A percentile compares a stretch with the other conserved stretches of the same genome.
Evolutionary conservation across 2,797 vertebrate genomes (phyloP).

Genomic region (Setipinna tenuifilis): DNA sequence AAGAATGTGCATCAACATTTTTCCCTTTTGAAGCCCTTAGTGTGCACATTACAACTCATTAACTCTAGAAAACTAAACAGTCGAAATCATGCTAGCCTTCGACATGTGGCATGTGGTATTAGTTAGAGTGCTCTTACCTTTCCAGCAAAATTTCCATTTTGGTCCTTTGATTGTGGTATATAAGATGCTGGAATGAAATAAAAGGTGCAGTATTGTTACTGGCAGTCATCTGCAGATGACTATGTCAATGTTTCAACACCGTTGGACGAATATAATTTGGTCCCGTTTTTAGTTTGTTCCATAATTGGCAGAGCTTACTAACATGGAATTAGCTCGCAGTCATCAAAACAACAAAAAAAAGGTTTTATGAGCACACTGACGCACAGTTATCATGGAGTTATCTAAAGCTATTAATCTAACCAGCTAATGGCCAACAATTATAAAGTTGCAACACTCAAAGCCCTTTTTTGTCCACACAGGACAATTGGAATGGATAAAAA

Average conservation of each 20-base stretch:
- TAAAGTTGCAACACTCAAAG: neutral
- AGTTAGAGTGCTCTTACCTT: slow-evolving; percentile 64
- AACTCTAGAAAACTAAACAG: neutral
- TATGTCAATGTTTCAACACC: slow-evolving; percentile 2
- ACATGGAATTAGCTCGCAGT: neutral
- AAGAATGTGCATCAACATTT: neutral
- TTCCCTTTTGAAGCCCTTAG: neutral
- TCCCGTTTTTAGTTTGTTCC: neutral
- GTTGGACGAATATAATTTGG: neutral
- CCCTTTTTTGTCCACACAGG: no score
- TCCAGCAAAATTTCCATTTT: slow-evolving; percentile 71
- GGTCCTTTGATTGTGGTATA: slow-evolving; percentile 65
- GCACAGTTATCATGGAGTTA: neutral
- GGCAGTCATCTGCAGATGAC: neutral
- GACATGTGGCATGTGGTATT: neutral
- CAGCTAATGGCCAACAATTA: neutral
- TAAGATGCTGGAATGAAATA: slow-evolving; percentile 67
- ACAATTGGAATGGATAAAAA: no score
- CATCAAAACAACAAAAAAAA: neutral
- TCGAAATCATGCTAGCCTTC: neutral
- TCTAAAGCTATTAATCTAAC: slow-evolving; percentile 1
- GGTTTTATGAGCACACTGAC: neutral
- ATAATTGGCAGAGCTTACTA: neutral
- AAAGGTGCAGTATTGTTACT: slow-evolving; percentile 18
- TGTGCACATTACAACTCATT: neutral